phyloP scores from a whole-genome alignment of 2,888 invertebrate genomes.

The Apomyelois bistriatella region DNA sequence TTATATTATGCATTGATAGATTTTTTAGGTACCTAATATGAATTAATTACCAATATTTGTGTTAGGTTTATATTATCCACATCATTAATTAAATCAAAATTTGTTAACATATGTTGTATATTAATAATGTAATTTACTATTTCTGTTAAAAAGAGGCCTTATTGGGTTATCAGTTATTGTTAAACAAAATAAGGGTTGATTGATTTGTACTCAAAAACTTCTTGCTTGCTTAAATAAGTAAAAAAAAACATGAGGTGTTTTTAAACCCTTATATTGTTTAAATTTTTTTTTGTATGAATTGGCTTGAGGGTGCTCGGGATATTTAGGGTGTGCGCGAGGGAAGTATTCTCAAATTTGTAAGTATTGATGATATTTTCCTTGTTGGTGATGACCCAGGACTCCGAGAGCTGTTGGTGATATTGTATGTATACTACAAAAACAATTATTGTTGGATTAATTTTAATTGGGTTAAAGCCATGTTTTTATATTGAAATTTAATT shows the following conservation, averaged over 20 bases:
- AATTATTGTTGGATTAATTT: constrained; percentile 48
- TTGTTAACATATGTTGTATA: neutral
- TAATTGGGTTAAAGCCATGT: constrained; percentile 33
- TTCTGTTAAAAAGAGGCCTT: neutral
- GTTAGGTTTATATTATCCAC: neutral
- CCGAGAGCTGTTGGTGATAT: constrained; percentile 69
- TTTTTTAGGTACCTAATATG: too few species aligned
- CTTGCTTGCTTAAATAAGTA: neutral
- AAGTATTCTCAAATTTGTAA: constrained; percentile 67
- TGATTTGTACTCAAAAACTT: neutral
- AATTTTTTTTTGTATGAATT: constrained; percentile 3
- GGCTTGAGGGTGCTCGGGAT: neutral
- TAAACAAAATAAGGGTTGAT: neutral
- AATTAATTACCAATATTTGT: neutral
- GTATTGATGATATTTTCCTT: constrained; percentile 55
- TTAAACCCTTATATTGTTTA: neutral
- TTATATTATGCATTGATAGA: too few species aligned
- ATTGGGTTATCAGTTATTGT: neutral
- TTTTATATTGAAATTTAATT: neutral
- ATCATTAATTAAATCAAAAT: neutral
- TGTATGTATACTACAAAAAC: constrained; percentile 71
- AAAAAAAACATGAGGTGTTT: neutral
- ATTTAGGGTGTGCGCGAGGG: constrained; percentile 56
- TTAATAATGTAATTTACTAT: neutral
- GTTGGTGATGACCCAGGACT: constrained; percentile 54